Evolutionary conservation across 2,797 vertebrate genomes (phyloP).

Genomic region (Myoxocephalus aenaeus): DNA sequence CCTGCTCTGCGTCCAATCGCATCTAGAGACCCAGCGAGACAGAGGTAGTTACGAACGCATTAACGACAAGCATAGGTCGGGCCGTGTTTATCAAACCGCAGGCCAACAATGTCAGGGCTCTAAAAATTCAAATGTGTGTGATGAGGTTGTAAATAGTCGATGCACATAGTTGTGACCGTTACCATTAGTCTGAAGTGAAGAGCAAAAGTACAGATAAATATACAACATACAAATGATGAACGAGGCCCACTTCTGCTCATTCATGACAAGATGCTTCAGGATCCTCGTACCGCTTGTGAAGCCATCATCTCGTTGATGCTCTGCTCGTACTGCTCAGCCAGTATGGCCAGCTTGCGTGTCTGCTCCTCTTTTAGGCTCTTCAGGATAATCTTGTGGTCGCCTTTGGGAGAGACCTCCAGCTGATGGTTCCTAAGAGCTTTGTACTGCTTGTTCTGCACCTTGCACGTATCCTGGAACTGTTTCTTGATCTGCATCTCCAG

Average conservation of each 20-base stretch:
- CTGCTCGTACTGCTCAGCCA: conserved; percentile 96
- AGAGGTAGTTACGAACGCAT: conserved; percentile 21
- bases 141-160: not conserved
- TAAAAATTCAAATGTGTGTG: not conserved
- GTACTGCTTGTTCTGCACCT: conserved; percentile 99
- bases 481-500: conserved; percentile 99
- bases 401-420: conserved; percentile 98
- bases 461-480: conserved; percentile 99
- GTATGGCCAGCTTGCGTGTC: conserved; percentile 92
- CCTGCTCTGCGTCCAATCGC: conserved; percentile 92
- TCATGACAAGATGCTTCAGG: conserved; percentile 14
- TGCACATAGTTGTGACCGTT: not conserved
- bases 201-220: not conserved
- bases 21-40: conserved; percentile 78
- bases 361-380: conserved; percentile 96
- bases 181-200: not conserved
- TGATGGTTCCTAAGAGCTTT: conserved; percentile 99
- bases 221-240: conserved; percentile 34
- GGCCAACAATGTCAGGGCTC: not conserved
- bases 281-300: conserved; percentile 91
- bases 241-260: conserved; percentile 14
- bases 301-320: conserved; percentile 99
- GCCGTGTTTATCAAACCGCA: conserved; percentile 13
- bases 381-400: conserved; percentile 92
- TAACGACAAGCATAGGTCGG: not conserved